Evolutionary conservation across 1,140 invertebrate species (phyloP).

Genomic region (Physella acuta): DNA sequence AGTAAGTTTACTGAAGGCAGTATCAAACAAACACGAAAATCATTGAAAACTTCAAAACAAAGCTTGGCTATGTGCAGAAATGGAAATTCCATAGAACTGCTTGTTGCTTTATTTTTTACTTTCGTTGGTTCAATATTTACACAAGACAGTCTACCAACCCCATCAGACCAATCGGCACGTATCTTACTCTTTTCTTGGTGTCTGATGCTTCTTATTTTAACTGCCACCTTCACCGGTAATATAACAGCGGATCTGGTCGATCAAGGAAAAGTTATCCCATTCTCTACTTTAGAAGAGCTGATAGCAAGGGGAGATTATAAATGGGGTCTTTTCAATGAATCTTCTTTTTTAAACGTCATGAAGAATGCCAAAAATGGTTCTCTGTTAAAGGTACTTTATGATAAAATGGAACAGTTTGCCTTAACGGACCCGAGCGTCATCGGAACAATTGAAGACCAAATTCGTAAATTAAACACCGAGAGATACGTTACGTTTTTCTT

Average conservation of each 20-base stretch:
- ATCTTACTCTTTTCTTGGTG: background rate
- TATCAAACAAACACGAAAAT: background rate
- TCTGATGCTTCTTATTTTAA: background rate
- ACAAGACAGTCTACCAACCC: background rate
- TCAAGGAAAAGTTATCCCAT: background rate
- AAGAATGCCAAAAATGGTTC: background rate
- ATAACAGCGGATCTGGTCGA: background rate
- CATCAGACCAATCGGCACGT: background rate
- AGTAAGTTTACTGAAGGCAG: background rate
- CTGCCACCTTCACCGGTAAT: background rate
- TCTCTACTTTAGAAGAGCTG: background rate
- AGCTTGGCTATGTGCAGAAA: too few relatives aligned
- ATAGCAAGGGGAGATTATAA: background rate
- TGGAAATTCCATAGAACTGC: background rate
- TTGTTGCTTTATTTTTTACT: background rate
- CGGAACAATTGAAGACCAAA: background rate
- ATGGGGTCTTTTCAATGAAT: background rate
- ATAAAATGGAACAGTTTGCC: background rate
- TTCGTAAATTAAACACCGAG: background rate
- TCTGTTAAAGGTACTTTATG: background rate
- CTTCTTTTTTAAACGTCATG: background rate
- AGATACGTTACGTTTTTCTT: background rate
- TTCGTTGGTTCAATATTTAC: background rate
- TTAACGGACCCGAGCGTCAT: background rate
- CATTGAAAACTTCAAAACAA: background rate